phyloP scores from a whole-genome alignment of 1,140 invertebrate species.

The Drosophila murphyi region DNA sequence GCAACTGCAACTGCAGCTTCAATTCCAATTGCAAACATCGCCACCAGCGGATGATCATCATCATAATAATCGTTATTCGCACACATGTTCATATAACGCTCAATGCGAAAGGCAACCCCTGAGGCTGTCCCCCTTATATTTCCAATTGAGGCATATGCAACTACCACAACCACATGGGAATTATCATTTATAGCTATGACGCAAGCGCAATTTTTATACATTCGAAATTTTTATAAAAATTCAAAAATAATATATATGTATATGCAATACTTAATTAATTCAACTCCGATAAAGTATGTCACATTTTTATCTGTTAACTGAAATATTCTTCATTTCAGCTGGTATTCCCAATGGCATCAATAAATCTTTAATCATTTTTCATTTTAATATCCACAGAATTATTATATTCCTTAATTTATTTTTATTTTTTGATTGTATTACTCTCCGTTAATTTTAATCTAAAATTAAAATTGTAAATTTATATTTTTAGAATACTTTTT shows the following conservation, averaged over 20 bases:
- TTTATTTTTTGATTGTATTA: too few species aligned
- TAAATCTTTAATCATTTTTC: too few species aligned
- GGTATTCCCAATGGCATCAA: too few species aligned
- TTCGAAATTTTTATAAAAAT: neutral
- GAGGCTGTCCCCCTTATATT: conserved; percentile 2
- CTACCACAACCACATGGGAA: conserved; percentile 15
- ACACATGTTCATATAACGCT: conserved; percentile 31
- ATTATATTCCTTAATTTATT: too few species aligned
- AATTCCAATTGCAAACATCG: conserved; percentile 1
- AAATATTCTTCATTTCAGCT: too few species aligned
- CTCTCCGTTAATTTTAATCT: too few species aligned
- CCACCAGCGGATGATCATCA: conserved; percentile 10
- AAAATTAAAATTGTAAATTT: too few species aligned
- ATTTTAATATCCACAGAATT: too few species aligned
- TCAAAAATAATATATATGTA: neutral
- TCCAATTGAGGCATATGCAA: conserved; percentile 25
- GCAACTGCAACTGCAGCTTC: conserved; percentile 10
- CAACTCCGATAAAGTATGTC: too few species aligned
- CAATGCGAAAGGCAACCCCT: conserved; percentile 25
- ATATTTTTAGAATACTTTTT: too few species aligned
- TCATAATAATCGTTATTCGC: conserved; percentile 30
- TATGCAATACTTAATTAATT: too few species aligned
- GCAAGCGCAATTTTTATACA: neutral
- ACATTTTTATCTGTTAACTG: too few species aligned
- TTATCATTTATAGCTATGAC: conserved; percentile 15